A percentile compares a stretch with the other conserved stretches of the same genome.
These are phyloP conservation scores for Valencia hispanica DNA, from an alignment of 2,797 vertebrate genomes.

Conservation along the genomic window DNA sequence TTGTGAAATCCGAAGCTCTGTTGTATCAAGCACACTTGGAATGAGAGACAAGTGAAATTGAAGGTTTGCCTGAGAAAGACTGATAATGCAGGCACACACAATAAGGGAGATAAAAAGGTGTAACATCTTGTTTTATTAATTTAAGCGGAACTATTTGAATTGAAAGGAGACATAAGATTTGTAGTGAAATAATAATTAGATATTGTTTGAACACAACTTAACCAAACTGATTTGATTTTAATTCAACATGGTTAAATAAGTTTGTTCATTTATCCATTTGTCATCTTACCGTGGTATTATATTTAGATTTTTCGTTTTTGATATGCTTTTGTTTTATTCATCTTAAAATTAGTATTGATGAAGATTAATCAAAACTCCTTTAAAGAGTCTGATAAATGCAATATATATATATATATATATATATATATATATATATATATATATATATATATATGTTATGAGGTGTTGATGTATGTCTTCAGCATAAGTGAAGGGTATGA, in stretches of 20 bases:
- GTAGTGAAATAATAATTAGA: not conserved
- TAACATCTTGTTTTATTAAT: not conserved
- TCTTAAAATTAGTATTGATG: not conserved
- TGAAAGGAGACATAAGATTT: not conserved
- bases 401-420: too few species aligned
- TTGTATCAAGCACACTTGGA: constrained; percentile 9
- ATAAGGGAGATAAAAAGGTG: not conserved
- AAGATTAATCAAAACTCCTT: not conserved
- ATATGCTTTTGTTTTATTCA: not conserved
- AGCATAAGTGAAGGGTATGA: not conserved
- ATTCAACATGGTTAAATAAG: not conserved
- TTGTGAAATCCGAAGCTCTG: constrained; percentile 17
- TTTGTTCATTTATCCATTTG: not conserved
- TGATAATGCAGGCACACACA: not conserved
- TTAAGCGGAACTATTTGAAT: not conserved
- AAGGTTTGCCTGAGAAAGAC: constrained; percentile 4
- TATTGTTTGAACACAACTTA: not conserved
- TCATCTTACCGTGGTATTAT: too few species aligned
- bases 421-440: not conserved
- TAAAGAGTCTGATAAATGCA: too few species aligned
- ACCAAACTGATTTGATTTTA: not conserved
- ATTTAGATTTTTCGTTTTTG: not conserved
- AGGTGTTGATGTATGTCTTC: not conserved
- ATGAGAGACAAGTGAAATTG: constrained; percentile 10
- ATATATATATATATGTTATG: too few species aligned